These are phyloP conservation scores for Micromussa lordhowensis DNA, from an alignment of 92 coral and sea anemone species.

Conservation along the genomic window DNA sequence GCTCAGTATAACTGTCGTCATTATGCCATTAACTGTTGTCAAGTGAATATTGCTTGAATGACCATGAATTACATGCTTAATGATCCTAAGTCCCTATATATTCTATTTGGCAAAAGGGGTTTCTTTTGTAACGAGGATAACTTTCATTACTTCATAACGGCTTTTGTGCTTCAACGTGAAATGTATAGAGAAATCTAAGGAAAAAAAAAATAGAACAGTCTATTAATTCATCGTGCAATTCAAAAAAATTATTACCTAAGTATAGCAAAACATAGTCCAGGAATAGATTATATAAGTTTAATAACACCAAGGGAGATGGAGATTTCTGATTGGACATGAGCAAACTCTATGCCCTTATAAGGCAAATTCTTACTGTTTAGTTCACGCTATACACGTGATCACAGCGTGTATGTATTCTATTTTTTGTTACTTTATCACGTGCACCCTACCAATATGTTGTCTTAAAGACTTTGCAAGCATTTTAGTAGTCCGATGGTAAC, in stretches of 20 bases:
- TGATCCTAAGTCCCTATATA: not conserved
- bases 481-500: not conserved
- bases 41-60: not conserved
- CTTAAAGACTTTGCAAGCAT: not conserved
- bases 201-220: no score
- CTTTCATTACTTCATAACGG: not conserved
- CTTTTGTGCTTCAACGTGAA: no score
- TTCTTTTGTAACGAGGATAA: not conserved
- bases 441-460: not conserved
- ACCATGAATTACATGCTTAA: not conserved
- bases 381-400: not conserved
- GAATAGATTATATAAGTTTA: not conserved
- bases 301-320: not conserved
- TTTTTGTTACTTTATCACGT: not conserved
- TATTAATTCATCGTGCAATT: not conserved
- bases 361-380: not conserved
- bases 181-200: no score
- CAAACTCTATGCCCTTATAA: not conserved
- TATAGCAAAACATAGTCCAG: not conserved
- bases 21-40: not conserved
- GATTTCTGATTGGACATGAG: not conserved
- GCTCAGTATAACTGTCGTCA: not conserved
- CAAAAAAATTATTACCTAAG: not conserved
- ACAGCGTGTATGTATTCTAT: not conserved
- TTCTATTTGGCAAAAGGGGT: not conserved